A percentile compares a stretch with the other conserved stretches of the same genome.
Conservation (phyloP, 1,140 invertebrate species). For the Asbolus verrucosus region DNA sequence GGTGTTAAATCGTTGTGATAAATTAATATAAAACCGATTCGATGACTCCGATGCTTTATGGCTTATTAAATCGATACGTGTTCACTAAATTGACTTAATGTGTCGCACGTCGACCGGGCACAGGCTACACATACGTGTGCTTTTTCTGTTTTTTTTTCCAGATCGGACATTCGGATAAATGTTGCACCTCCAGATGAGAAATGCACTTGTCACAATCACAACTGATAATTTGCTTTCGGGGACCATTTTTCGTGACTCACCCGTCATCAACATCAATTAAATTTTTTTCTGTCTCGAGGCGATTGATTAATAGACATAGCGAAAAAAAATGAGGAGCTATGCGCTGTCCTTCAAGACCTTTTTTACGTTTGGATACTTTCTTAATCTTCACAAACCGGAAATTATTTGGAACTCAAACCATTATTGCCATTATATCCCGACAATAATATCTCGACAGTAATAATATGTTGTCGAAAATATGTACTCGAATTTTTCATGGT, state of each 20-base stretch:
- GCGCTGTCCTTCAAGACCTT: too few relatives aligned
- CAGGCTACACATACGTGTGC: too few relatives aligned
- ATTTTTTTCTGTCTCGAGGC: neutral
- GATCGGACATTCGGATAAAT: neutral
- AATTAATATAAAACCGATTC: conserved; percentile 34
- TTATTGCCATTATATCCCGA: too few relatives aligned
- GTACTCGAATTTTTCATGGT: too few relatives aligned
- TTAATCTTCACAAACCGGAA: too few relatives aligned
- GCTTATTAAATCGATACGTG: conserved; percentile 38
- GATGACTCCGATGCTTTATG: conserved; percentile 26
- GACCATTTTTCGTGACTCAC: too few relatives aligned
- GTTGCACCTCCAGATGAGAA: conserved; percentile 13
- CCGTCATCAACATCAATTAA: too few relatives aligned
- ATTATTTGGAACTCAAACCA: too few relatives aligned
- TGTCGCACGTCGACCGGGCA: conserved; percentile 8
- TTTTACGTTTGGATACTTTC: too few relatives aligned
- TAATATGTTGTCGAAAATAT: too few relatives aligned
- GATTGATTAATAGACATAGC: neutral
- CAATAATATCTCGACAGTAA: too few relatives aligned
- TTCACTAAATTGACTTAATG: conserved; percentile 38
- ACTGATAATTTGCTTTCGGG: conserved; percentile 1
- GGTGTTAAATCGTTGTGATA: conserved; percentile 21
- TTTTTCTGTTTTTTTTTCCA: neutral
- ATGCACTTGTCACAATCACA: conserved; percentile 8
- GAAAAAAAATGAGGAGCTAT: too few relatives aligned